Evolutionary conservation across 2,113 vertebrate species (phyloP).

Genomic region (Porphyrio hochstetteri): DNA sequence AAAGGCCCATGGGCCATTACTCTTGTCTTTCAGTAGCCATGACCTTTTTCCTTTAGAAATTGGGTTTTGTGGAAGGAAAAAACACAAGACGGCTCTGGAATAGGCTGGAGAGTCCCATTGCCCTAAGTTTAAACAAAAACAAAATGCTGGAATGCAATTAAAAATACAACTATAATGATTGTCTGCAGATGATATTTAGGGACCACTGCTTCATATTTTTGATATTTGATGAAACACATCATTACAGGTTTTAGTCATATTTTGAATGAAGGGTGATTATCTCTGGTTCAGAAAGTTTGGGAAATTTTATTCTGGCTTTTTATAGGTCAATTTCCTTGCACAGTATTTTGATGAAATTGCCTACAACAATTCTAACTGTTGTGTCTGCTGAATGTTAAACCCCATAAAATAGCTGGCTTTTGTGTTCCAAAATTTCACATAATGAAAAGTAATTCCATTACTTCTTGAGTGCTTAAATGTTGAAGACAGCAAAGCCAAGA

Average conservation of each 20-base stretch:
- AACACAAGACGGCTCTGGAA: neutral
- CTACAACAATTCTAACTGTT: neutral
- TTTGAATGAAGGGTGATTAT: neutral
- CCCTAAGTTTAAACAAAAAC: neutral
- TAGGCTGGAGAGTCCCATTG: neutral
- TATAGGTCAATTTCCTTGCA: neutral
- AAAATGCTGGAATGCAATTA: neutral
- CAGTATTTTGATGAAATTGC: neutral
- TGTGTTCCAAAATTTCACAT: neutral
- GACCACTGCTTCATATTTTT: neutral
- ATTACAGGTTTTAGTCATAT: neutral
- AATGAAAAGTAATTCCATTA: conserved; percentile 1
- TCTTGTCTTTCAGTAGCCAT: neutral
- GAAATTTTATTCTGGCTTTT: conserved; percentile 19
- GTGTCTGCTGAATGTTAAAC: neutral
- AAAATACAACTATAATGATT: neutral
- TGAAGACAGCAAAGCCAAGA: neutral
- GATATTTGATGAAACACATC: neutral
- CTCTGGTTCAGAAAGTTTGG: neutral
- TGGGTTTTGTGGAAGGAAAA: neutral
- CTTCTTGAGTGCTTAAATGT: neutral
- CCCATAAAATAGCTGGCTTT: neutral
- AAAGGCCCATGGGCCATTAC: neutral
- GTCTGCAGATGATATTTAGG: neutral
- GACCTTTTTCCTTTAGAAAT: neutral